A percentile compares a stretch with the other conserved stretches of the same genome.
These are phyloP conservation scores for Steinernema hermaphroditum DNA, from an alignment of 2,888 invertebrate genomes.

Conservation along the genomic window DNA sequence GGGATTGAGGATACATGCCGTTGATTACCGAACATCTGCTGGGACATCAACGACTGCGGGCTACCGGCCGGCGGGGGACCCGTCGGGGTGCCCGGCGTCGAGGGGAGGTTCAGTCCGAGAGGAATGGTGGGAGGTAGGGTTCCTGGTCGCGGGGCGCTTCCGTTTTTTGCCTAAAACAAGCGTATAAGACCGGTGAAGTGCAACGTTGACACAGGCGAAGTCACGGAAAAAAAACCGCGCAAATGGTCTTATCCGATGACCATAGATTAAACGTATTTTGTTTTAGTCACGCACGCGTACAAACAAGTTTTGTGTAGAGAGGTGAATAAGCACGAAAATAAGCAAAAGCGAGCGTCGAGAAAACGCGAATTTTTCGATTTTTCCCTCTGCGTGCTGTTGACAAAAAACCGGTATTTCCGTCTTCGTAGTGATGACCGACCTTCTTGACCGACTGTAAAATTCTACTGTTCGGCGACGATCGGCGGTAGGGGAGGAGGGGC, in stretches of 20 bases:
- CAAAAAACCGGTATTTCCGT: constrained; percentile 25
- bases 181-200: background rate
- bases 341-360: background rate
- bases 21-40: constrained; percentile 17
- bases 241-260: no score
- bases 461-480: constrained; percentile 5
- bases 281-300: no score
- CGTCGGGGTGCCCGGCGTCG: constrained; percentile 32
- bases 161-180: constrained; percentile 16
- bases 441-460: constrained; percentile 19
- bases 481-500: background rate
- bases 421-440: background rate
- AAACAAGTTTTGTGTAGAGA: no score
- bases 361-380: background rate
- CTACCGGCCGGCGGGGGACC: constrained; percentile 32
- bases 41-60: constrained; percentile 27
- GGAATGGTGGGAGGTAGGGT: constrained; percentile 21
- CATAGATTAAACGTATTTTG: no score
- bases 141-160: background rate
- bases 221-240: background rate
- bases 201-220: background rate
- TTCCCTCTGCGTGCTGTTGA: background rate
- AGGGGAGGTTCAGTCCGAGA: constrained; percentile 15
- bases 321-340: no score
- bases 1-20: no score